Percentiles rank a stretch among this genome's conserved stretches.
Conservation (phyloP, 2,797 vertebrate genomes). For the Phrynocephalus guinanensis region DNA sequence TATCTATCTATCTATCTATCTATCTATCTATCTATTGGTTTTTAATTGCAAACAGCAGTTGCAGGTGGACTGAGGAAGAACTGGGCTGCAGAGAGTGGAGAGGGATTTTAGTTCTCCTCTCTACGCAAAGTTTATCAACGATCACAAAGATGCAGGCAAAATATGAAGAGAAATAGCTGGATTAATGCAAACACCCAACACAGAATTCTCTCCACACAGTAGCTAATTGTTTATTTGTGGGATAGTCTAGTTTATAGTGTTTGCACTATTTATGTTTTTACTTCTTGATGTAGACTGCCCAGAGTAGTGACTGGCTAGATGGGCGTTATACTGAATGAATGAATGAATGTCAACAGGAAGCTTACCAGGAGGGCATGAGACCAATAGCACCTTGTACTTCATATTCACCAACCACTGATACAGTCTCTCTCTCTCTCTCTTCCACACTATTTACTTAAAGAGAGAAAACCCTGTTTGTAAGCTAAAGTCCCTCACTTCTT, state of each 20-base stretch:
- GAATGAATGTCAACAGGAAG: not conserved
- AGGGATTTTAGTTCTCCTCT: not conserved
- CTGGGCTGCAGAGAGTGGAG: not conserved
- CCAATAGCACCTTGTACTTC: not conserved
- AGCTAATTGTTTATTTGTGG: too few relatives aligned
- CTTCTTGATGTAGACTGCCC: too few relatives aligned
- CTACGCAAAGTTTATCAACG: too few relatives aligned
- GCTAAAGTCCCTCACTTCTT: slow-evolving; percentile 8
- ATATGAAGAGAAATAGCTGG: not conserved
- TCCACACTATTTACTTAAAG: not conserved
- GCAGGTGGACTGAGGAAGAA: not conserved
- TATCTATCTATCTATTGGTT: too few relatives aligned
- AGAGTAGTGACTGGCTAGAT: too few relatives aligned
- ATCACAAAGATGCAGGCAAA: not conserved
- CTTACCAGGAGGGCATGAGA: not conserved
- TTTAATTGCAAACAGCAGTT: not conserved
- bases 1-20: too few relatives aligned
- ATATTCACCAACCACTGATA: not conserved
- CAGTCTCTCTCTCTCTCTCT: too few relatives aligned
- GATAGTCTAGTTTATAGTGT: too few relatives aligned
- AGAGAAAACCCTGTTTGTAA: not conserved
- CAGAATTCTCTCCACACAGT: not conserved
- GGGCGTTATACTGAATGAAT: too few relatives aligned
- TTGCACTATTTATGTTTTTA: too few relatives aligned
- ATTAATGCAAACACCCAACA: not conserved